Conservation (phyloP, 2,797 vertebrate genomes). For the Poeciliopsis turneri region DNA sequence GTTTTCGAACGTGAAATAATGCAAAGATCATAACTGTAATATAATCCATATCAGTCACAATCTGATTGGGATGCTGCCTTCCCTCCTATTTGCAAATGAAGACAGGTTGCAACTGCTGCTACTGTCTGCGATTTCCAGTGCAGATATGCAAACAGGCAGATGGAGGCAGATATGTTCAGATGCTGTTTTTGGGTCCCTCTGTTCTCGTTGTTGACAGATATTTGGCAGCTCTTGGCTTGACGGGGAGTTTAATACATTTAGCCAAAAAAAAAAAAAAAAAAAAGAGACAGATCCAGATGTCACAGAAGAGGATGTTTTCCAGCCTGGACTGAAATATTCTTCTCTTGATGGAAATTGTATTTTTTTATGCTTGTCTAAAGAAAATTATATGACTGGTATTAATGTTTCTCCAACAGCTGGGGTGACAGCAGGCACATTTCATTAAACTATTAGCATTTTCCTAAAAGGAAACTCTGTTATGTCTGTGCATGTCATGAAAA, state of each 20-base stretch:
- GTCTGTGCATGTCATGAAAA: neutral
- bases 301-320: slow-evolving; percentile 31
- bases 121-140: slow-evolving; percentile 22
- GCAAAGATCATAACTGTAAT: slow-evolving; percentile 5
- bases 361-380: neutral
- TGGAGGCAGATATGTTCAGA: slow-evolving; percentile 48
- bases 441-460: neutral
- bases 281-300: slow-evolving; percentile 28
- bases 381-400: neutral
- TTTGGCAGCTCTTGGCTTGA: slow-evolving; percentile 41
- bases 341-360: slow-evolving; percentile 9
- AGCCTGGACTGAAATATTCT: slow-evolving; percentile 14
- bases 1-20: slow-evolving; percentile 10
- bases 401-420: neutral
- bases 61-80: slow-evolving; percentile 10
- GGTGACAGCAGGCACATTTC: neutral
- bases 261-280: slow-evolving; percentile 6
- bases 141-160: slow-evolving; percentile 57
- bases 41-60: slow-evolving; percentile 17
- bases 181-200: slow-evolving; percentile 52
- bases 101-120: slow-evolving; percentile 22
- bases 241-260: slow-evolving; percentile 36
- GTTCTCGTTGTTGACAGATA: slow-evolving; percentile 59
- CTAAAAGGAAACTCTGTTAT: neutral
- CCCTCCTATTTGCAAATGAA: slow-evolving; percentile 29